Evolutionary conservation across 2,113 vertebrate species (phyloP).

Genomic region (Ploceus nigricollis): DNA sequence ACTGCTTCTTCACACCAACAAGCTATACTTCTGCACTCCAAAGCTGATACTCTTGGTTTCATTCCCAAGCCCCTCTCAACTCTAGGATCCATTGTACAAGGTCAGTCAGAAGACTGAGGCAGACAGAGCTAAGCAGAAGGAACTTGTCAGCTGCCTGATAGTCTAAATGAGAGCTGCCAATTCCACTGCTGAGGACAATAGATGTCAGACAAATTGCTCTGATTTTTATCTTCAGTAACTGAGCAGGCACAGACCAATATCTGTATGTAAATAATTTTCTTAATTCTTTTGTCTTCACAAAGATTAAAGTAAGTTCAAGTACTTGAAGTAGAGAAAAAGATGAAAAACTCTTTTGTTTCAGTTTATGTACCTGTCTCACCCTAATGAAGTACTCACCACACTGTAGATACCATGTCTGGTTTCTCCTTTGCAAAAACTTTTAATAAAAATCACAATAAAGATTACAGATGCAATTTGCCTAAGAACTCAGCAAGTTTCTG

Average conservation of each 20-base stretch:
- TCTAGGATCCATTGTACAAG: not conserved
- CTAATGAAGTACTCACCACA: not conserved
- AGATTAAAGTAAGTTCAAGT: not conserved
- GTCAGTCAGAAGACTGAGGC: not conserved
- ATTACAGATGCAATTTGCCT: not conserved
- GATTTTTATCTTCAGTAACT: not conserved
- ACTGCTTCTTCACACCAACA: not conserved
- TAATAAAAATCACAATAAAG: not conserved
- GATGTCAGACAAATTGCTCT: not conserved
- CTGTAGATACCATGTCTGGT: not conserved
- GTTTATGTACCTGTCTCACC: not conserved
- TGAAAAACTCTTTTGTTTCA: not conserved
- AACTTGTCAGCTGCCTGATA: not conserved
- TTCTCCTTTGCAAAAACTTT: not conserved
- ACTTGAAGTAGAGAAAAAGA: not conserved
- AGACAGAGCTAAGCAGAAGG: not conserved
- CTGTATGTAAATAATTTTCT: not conserved
- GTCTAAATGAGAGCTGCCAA: not conserved
- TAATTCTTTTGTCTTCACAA: conserved; percentile 7
- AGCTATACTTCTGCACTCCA: not conserved
- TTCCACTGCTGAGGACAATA: not conserved
- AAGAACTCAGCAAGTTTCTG: not conserved
- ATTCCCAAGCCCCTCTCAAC: not conserved
- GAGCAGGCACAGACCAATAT: not conserved
- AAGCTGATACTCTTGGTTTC: not conserved